These are phyloP conservation scores for Parapsyche elsis DNA, from an alignment of 1,140 invertebrate genomes.

Conservation along the genomic window DNA sequence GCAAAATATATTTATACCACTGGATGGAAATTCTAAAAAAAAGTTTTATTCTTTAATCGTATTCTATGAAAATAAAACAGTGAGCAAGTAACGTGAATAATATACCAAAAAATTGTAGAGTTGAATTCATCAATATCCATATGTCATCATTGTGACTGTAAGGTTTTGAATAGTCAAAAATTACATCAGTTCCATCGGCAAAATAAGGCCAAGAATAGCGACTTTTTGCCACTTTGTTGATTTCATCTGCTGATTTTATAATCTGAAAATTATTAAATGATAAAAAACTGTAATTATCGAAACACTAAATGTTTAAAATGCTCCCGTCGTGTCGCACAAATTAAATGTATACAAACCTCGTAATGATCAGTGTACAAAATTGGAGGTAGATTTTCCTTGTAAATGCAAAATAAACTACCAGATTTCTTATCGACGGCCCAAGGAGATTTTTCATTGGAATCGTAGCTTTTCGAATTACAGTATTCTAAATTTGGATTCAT, in stretches of 20 bases:
- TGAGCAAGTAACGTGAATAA: background rate
- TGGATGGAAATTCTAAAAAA: conserved; percentile 58
- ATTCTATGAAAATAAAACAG: no score
- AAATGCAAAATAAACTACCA: conserved; percentile 71
- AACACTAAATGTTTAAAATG: background rate
- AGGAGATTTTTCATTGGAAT: conserved; percentile 65
- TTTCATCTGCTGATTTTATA: conserved; percentile 45
- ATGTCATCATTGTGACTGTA: conserved; percentile 48
- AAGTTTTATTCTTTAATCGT: no score
- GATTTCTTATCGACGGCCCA: conserved; percentile 59
- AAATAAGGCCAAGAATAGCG: conserved; percentile 40
- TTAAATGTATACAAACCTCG: conserved; percentile 50
- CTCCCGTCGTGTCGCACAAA: no score
- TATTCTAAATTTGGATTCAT: conserved; percentile 59
- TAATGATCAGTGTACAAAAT: conserved; percentile 55
- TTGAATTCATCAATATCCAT: conserved; percentile 49
- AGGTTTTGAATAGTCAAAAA: conserved; percentile 48
- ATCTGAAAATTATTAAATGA: conserved; percentile 42
- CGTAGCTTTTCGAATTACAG: conserved; percentile 62
- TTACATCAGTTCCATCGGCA: background rate
- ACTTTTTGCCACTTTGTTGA: conserved; percentile 37
- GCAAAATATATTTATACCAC: conserved; percentile 60
- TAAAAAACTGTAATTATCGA: conserved; percentile 16
- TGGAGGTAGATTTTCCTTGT: conserved; percentile 69
- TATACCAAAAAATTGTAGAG: conserved; percentile 48